Evolutionary conservation across 2,888 invertebrate genomes (phyloP).

Genomic region (Macropis europaea): DNA sequence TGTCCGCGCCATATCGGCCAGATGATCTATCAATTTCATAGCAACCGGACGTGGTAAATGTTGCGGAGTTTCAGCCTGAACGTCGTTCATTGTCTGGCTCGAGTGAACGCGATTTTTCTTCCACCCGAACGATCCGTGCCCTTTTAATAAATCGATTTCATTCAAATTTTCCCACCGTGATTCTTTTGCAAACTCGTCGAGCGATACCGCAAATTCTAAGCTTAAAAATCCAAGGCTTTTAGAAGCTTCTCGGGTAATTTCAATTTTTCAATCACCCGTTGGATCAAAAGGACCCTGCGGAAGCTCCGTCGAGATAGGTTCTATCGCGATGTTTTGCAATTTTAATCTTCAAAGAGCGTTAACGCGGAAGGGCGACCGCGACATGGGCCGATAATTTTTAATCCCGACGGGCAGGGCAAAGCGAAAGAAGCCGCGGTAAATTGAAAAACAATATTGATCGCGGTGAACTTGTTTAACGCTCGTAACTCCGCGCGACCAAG

Average conservation of each 20-base stretch:
- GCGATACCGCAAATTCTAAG: too few relatives aligned
- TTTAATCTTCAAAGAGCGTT: neutral
- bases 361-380: neutral
- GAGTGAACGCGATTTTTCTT: neutral
- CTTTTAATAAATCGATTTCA: neutral
- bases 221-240: too few relatives aligned
- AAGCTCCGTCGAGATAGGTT: too few relatives aligned
- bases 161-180: too few relatives aligned
- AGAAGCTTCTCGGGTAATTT: too few relatives aligned
- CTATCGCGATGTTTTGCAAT: neutral
- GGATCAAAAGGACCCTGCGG: too few relatives aligned
- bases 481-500: neutral
- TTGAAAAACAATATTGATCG: conserved; percentile 41
- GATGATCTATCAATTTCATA: neutral
- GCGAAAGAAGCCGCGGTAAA: neutral
- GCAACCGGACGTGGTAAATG: neutral
- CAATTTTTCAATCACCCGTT: too few relatives aligned
- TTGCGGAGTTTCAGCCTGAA: too few relatives aligned
- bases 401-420: neutral
- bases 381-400: conserved; percentile 15
- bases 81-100: too few relatives aligned
- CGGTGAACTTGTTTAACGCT: conserved; percentile 1
- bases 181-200: too few relatives aligned
- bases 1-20: neutral
- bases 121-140: neutral